Evolutionary conservation across 2,113 vertebrate species (phyloP).

Genomic region (Protomyctophum bolini): DNA sequence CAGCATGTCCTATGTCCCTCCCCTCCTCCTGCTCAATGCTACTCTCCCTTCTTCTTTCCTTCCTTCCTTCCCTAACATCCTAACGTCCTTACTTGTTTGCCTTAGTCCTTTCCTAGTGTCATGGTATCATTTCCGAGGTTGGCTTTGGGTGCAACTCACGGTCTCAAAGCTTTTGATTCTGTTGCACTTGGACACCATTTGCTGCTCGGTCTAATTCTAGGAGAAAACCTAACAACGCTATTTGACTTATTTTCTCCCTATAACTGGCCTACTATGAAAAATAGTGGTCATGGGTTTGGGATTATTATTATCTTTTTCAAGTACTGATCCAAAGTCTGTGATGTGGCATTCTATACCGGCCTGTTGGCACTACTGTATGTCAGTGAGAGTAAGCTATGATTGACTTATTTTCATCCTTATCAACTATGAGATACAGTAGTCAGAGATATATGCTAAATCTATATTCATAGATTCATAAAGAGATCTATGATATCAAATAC

Average conservation of each 20-base stretch:
- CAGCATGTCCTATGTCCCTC: constrained; percentile 68
- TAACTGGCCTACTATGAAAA: neutral
- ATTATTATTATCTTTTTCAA: neutral
- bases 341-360: constrained; percentile 18
- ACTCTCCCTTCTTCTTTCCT: constrained; percentile 22
- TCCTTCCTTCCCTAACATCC: constrained; percentile 26
- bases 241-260: neutral
- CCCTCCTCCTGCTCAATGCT: neutral
- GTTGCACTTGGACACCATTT: constrained; percentile 24
- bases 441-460: too few relatives aligned
- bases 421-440: neutral
- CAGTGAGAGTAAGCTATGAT: constrained; percentile 12
- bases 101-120: too few relatives aligned
- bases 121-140: constrained; percentile 14
- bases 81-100: constrained; percentile 19
- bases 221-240: too few relatives aligned
- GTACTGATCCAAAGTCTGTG: constrained; percentile 22
- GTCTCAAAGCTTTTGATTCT: constrained; percentile 21
- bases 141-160: constrained; percentile 11
- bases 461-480: neutral
- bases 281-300: neutral
- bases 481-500: neutral
- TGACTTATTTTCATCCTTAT: neutral
- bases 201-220: too few relatives aligned
- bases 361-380: constrained; percentile 24